Base-by-base conservation (phyloP, 2,113 vertebrate species). In the Corythornis cristatus region DNA sequence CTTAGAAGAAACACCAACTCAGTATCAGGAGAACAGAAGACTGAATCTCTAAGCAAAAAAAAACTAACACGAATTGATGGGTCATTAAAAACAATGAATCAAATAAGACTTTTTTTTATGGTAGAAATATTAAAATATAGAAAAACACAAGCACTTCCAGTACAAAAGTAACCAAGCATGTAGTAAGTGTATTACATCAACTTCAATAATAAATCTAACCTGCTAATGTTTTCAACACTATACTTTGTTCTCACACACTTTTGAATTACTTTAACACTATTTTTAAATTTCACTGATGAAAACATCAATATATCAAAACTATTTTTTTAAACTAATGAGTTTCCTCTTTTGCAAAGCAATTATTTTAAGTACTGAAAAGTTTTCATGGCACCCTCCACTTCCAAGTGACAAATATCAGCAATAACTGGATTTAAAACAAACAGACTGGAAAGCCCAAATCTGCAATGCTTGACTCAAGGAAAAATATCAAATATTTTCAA, bases 401-500 rank as follows among this genome's bases (percentile, higher is more conserved):
- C 84, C 82, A 93, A 62, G 53, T 86, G 89, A 95, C 65, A 93
- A 90, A 48, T 88, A 90, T 74, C 45, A 1, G 45, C 72, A 86
- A 89, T 33, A 61, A 61, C 29, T 83, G 67, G 72, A 83, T 61
- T 61, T 92, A 89, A 95, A 95, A 58, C 46, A 94, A 92, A 94
- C 60, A 86, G 86, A 93, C 62, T 75, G 66, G 81, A 93, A 84
- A 10, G 54, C 51, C 46, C 82, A 93, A 83, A 93, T 61, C 86
- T 85, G 75, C 40, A 65, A 53, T 0, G 0, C 42, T 90, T 86
- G 77, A 93, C 89, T 88, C 78, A 35, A 94, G 93, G 70, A 89
- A 95, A 97, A 97, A 94, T 60, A 91, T 92, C 81, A 57, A 84
- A 70, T 74, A 88, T 78, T 48, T 94, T 86, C 82, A 93, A 84